A percentile compares a stretch with the other conserved stretches of the same genome.
Evolutionary conservation across 2,888 invertebrate genomes (phyloP).

Genomic region (Phalangium opilio): DNA sequence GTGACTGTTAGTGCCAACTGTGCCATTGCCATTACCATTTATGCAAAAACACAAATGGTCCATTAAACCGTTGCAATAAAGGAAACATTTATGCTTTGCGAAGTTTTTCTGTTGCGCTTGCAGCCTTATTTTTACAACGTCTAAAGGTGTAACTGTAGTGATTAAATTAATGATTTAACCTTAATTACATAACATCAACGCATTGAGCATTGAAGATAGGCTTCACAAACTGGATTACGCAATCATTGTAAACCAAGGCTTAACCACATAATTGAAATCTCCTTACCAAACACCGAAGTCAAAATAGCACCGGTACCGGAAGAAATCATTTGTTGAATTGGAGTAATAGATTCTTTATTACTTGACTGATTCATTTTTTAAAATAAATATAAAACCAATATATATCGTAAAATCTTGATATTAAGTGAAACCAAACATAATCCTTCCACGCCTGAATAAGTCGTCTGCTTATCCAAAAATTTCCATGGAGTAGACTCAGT

Average conservation of each 20-base stretch:
- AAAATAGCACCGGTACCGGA: constrained; percentile 75
- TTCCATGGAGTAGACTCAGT: no score
- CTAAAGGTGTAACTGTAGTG: constrained; percentile 78
- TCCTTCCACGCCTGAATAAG: no score
- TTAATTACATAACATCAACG: no score
- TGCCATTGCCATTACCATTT: constrained; percentile 25
- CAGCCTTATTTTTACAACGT: constrained; percentile 95
- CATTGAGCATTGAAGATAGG: no score
- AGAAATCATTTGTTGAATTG: constrained; percentile 65
- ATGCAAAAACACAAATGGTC: constrained; percentile 71
- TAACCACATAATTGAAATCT: no score
- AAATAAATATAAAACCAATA: no score
- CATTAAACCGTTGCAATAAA: constrained; percentile 97
- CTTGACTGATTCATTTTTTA: no score
- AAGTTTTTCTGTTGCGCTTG: constrained; percentile 82
- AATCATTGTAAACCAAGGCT: no score
- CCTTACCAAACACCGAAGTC: constrained; percentile 69
- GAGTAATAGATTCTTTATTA: constrained; percentile 32
- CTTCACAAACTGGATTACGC: no score
- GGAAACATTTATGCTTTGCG: constrained; percentile 69
- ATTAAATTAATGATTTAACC: not conserved
- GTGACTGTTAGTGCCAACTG: constrained; percentile 19
- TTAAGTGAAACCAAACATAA: no score
- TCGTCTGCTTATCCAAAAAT: no score
- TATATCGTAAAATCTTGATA: no score